Conservation (phyloP, 2,113 vertebrate genomes). For the Pelmatolapia mariae region DNA sequence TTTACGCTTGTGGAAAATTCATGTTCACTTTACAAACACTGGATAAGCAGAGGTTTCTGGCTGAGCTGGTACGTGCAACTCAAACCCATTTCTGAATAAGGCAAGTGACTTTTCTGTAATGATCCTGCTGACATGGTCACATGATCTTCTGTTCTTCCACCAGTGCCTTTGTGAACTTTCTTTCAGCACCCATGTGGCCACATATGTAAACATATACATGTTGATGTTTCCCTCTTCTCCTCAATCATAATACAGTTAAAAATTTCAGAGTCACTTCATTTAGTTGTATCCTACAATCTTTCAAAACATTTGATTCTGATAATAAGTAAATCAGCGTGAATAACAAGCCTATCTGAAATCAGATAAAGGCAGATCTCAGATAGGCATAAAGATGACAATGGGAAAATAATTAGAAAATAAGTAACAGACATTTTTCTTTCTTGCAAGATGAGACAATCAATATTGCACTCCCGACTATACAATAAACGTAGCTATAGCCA, state of each 20-base stretch:
- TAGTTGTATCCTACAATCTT: background rate
- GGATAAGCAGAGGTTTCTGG: constrained; percentile 1
- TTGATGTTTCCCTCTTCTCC: background rate
- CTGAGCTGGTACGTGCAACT: background rate
- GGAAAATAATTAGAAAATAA: background rate
- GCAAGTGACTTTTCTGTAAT: background rate
- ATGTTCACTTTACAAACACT: constrained; percentile 23
- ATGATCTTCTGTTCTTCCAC: background rate
- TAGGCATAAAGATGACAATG: background rate
- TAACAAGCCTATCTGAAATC: background rate
- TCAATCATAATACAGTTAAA: background rate
- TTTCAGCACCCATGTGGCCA: background rate
- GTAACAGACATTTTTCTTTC: background rate
- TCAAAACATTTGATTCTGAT: background rate
- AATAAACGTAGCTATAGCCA: background rate
- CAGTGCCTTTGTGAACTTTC: background rate
- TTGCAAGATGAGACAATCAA: background rate
- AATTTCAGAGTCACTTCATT: background rate
- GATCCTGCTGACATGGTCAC: background rate
- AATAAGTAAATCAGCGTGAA: background rate
- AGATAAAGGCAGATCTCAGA: background rate
- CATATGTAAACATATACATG: background rate
- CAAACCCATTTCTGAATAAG: background rate
- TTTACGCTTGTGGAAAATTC: constrained; percentile 31
- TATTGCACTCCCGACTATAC: background rate